Percentiles rank a stretch among this genome's conserved stretches.
Evolutionary conservation across 2,888 invertebrate genomes (phyloP).

Genomic region (Drosophila austrosaltans): DNA sequence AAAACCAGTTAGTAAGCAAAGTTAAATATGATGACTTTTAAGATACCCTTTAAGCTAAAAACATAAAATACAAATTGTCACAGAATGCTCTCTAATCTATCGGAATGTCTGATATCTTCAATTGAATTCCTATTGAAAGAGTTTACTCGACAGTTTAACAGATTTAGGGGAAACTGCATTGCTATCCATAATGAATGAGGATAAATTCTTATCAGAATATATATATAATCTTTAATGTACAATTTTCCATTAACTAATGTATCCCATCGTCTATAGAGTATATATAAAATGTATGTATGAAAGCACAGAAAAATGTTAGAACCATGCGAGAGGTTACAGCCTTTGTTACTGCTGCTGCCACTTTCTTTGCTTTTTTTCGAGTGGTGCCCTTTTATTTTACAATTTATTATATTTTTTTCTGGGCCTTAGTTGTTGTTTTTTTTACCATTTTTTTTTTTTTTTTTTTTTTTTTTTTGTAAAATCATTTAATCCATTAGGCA

Average conservation of each 20-base stretch:
- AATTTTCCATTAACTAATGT: too few species aligned
- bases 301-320: too few species aligned
- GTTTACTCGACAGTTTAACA: too few species aligned
- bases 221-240: too few species aligned
- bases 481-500: constrained; percentile 79
- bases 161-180: too few species aligned
- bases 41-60: background rate
- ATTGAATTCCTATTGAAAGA: too few species aligned
- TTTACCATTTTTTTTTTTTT: constrained; percentile 44
- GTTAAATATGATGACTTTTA: background rate
- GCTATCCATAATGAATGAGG: too few species aligned
- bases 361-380: constrained; percentile 12
- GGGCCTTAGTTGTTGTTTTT: constrained; percentile 45
- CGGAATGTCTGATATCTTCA: too few species aligned
- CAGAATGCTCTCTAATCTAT: too few species aligned
- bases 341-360: constrained; percentile 66
- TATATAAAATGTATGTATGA: constrained; percentile 35
- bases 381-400: constrained; percentile 64
- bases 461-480: constrained; percentile 61
- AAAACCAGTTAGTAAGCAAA: constrained; percentile 29
- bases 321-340: constrained; percentile 36
- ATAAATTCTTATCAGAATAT: too few species aligned
- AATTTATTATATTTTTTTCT: constrained; percentile 70
- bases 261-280: background rate
- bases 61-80: too few species aligned